Evolutionary conservation across 1,140 invertebrate species (phyloP).

Genomic region (Orussus abietinus): DNA sequence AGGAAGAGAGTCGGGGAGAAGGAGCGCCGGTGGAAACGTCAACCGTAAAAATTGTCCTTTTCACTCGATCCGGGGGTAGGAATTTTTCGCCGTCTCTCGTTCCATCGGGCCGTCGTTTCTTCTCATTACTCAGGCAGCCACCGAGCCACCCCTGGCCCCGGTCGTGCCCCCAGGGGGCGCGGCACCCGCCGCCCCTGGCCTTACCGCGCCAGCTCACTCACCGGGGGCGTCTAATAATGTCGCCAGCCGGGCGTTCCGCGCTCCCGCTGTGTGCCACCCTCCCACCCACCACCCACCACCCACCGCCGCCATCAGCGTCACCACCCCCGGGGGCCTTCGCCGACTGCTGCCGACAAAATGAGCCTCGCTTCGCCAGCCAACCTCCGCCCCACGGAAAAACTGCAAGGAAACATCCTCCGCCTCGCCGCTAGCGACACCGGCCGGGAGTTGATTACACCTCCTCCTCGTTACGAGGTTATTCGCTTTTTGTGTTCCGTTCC

Average conservation of each 20-base stretch:
- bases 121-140: slow-evolving; percentile 44
- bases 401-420: too few relatives aligned
- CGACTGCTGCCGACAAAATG: slow-evolving; percentile 48
- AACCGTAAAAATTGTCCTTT: slow-evolving; percentile 16
- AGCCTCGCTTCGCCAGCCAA: slow-evolving; percentile 45
- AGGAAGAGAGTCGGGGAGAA: not conserved
- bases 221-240: slow-evolving; percentile 55
- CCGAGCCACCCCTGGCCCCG: not conserved
- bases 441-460: too few relatives aligned
- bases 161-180: not conserved
- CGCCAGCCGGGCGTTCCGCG: slow-evolving; percentile 50
- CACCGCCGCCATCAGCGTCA: slow-evolving; percentile 14
- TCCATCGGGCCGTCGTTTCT: slow-evolving; percentile 43
- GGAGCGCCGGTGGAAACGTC: slow-evolving; percentile 1
- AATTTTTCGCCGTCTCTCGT: slow-evolving; percentile 17
- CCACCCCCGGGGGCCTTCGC: slow-evolving; percentile 23
- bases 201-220: slow-evolving; percentile 35
- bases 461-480: too few relatives aligned
- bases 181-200: slow-evolving; percentile 21
- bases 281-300: slow-evolving; percentile 23
- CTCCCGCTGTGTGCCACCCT: slow-evolving; percentile 29
- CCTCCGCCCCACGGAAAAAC: too few relatives aligned
- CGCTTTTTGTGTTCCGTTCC: too few relatives aligned
- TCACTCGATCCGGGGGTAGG: not conserved
- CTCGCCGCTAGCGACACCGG: too few relatives aligned